Percentiles rank a stretch among this genome's conserved stretches.
Evolutionary conservation across 2,113 vertebrate genomes (phyloP).

Genomic region (Campylomormyrus tamandua): DNA sequence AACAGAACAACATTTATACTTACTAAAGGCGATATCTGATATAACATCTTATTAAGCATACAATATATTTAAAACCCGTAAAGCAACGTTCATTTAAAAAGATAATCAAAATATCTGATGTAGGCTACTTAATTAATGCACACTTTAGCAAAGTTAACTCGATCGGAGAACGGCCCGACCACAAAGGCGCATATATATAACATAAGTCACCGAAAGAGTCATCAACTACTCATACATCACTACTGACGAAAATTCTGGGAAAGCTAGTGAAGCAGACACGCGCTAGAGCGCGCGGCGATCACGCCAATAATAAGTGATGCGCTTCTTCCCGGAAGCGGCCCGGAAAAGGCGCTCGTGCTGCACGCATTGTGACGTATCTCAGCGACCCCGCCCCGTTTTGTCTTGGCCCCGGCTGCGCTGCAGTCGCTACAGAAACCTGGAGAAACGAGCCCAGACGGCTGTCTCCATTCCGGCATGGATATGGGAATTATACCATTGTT

Average conservation of each 20-base stretch:
- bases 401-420: conserved; percentile 40
- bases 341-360: conserved; percentile 27
- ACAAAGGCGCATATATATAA: background rate
- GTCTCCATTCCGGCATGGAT: conserved; percentile 41
- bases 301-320: background rate
- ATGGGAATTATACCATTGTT: conserved; percentile 51
- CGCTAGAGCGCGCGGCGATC: background rate
- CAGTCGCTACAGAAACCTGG: conserved; percentile 39
- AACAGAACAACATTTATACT: background rate
- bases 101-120: background rate
- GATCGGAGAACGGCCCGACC: background rate
- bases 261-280: background rate
- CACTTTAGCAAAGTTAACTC: background rate
- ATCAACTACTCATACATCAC: background rate
- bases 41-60: background rate
- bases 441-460: conserved; percentile 38
- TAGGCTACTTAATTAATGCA: background rate
- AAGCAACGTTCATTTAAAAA: background rate
- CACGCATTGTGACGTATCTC: conserved; percentile 29
- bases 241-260: background rate
- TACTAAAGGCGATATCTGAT: background rate
- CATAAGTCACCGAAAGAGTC: background rate
- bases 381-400: conserved; percentile 40
- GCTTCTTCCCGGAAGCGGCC: conserved; percentile 19
- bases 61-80: background rate